Evolutionary conservation across 1,140 invertebrate genomes (phyloP).

Genomic region (Caenorhabditis tropicalis): DNA sequence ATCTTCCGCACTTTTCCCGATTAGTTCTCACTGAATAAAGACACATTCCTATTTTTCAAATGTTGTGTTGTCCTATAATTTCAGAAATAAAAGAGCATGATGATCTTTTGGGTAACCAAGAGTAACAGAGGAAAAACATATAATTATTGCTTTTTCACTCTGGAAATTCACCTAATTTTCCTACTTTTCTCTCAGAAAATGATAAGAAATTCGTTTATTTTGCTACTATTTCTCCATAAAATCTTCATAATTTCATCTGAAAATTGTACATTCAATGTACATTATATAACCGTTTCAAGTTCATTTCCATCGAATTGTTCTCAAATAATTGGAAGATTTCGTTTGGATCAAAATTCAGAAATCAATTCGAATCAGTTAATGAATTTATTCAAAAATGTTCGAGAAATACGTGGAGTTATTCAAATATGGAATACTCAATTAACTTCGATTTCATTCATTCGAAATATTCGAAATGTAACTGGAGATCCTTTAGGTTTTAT

Average conservation of each 20-base stretch:
- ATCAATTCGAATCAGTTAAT: not conserved
- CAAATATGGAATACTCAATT: constrained; percentile 24
- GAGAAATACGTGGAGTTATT: not conserved
- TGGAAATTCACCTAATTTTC: not conserved
- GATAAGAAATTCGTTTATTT: not conserved
- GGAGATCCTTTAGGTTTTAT: constrained; percentile 15
- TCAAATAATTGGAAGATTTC: constrained; percentile 15
- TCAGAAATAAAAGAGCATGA: too few relatives aligned
- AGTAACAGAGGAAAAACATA: too few relatives aligned
- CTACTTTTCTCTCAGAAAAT: not conserved
- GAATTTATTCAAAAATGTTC: not conserved
- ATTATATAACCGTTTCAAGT: not conserved
- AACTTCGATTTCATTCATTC: not conserved
- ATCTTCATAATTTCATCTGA: not conserved
- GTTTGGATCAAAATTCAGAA: not conserved
- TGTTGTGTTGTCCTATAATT: too few relatives aligned
- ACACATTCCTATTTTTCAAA: too few relatives aligned
- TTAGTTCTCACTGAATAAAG: not conserved
- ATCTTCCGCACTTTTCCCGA: not conserved
- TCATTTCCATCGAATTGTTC: not conserved
- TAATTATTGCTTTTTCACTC: not conserved
- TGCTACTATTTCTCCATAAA: too few relatives aligned
- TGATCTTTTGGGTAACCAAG: too few relatives aligned
- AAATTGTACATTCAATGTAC: not conserved
- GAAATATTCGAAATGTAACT: not conserved